phyloP scores from a whole-genome alignment of 2,888 invertebrate species.

The Callinectes sapidus region DNA sequence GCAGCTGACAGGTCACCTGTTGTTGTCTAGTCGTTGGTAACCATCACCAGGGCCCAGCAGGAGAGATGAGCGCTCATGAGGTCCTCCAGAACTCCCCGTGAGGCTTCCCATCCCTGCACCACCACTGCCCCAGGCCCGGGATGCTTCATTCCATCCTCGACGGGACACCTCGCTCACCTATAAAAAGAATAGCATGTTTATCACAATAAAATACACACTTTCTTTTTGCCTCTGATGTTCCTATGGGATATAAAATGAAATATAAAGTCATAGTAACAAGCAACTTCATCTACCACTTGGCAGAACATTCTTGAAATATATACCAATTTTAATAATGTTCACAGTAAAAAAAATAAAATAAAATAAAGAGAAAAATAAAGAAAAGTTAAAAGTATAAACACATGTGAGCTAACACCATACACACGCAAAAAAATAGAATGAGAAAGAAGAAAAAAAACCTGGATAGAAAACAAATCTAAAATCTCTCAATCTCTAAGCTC shows the following conservation, averaged over 20 bases:
- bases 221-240: not conserved
- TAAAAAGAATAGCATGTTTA: not conserved
- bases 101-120: slow-evolving; percentile 58
- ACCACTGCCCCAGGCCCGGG: slow-evolving; percentile 60
- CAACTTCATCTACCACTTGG: not conserved
- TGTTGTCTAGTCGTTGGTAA: slow-evolving; percentile 68
- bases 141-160: slow-evolving; percentile 62
- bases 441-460: too few species aligned
- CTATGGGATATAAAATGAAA: not conserved
- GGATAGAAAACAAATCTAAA: not conserved
- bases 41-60: slow-evolving; percentile 63
- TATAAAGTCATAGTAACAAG: not conserved
- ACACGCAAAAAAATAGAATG: too few species aligned
- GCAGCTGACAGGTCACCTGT: slow-evolving; percentile 47
- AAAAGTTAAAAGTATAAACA: too few species aligned
- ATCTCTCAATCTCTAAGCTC: not conserved
- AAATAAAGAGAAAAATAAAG: too few species aligned
- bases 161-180: slow-evolving; percentile 66
- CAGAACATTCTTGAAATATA: not conserved
- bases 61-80: slow-evolving; percentile 64
- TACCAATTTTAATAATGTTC: not conserved
- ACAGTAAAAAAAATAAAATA: not conserved
- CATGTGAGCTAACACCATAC: not conserved
- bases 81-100: slow-evolving; percentile 57
- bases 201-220: not conserved